Conservation (phyloP, 1,140 invertebrate genomes). For the Lasioglossum baleicum region DNA sequence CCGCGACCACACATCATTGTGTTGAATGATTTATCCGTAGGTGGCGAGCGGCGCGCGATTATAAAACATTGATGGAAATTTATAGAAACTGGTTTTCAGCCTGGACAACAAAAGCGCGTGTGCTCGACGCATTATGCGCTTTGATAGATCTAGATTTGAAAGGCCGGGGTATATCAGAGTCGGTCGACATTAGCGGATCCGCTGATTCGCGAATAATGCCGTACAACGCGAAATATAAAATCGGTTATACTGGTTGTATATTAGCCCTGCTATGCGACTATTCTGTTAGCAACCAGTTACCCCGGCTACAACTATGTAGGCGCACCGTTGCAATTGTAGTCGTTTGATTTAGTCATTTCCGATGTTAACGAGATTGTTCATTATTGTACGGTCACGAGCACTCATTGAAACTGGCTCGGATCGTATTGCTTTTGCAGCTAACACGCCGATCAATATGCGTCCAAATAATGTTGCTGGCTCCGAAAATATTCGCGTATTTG, state of each 20-base stretch:
- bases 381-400: background rate
- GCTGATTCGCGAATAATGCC: background rate
- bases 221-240: background rate
- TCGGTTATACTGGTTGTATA: background rate
- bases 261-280: background rate
- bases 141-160: background rate
- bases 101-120: background rate
- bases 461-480: no score
- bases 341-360: constrained; percentile 4
- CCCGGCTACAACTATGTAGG: background rate
- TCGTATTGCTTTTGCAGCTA: background rate
- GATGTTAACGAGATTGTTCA: constrained; percentile 9
- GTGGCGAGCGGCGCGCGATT: background rate
- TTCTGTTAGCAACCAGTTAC: background rate
- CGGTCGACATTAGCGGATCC: background rate
- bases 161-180: background rate
- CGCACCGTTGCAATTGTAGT: background rate
- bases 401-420: background rate
- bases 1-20: constrained; percentile 49
- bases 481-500: no score
- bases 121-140: background rate
- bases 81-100: constrained; percentile 36
- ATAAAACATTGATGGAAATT: constrained; percentile 52
- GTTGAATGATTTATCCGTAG: constrained; percentile 68
- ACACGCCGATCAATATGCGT: background rate